These are phyloP conservation scores for Agrilus cyanescens DNA, from an alignment of 2,888 invertebrate genomes.

Conservation along the genomic window DNA sequence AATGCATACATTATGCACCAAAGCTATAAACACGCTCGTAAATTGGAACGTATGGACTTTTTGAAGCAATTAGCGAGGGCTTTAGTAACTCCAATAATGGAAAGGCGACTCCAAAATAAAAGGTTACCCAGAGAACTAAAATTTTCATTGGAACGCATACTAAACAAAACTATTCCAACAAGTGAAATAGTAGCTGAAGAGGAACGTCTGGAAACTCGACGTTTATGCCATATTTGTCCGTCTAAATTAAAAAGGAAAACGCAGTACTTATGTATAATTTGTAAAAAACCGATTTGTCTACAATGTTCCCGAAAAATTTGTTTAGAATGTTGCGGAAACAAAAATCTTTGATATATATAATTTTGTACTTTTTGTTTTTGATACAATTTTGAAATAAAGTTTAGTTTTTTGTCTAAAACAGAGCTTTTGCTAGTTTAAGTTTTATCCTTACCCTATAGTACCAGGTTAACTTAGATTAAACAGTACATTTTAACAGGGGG, in stretches of 20 bases:
- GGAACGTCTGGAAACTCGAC: not conserved
- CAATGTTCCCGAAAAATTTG: constrained; percentile 1
- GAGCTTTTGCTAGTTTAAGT: too few species aligned
- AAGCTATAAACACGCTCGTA: not conserved
- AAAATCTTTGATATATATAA: too few species aligned
- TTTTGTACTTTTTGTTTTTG: too few species aligned
- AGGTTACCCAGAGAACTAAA: not conserved
- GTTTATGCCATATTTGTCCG: constrained; percentile 1
- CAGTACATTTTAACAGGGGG: too few species aligned
- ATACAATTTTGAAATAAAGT: too few species aligned
- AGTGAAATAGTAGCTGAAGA: not conserved
- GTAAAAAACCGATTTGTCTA: constrained; percentile 2
- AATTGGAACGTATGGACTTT: not conserved
- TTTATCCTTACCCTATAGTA: too few species aligned
- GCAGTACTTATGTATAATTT: not conserved
- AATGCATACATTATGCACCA: constrained; percentile 1
- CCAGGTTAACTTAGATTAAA: too few species aligned
- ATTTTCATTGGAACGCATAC: not conserved
- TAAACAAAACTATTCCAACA: not conserved
- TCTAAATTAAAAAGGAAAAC: constrained; percentile 1
- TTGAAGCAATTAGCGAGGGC: not conserved
- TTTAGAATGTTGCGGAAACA: constrained; percentile 6
- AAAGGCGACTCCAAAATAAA: not conserved
- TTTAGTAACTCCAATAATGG: constrained; percentile 3
- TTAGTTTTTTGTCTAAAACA: too few species aligned